phyloP scores from a whole-genome alignment of 2,797 vertebrate genomes.

The Pseudochirops corinnae region DNA sequence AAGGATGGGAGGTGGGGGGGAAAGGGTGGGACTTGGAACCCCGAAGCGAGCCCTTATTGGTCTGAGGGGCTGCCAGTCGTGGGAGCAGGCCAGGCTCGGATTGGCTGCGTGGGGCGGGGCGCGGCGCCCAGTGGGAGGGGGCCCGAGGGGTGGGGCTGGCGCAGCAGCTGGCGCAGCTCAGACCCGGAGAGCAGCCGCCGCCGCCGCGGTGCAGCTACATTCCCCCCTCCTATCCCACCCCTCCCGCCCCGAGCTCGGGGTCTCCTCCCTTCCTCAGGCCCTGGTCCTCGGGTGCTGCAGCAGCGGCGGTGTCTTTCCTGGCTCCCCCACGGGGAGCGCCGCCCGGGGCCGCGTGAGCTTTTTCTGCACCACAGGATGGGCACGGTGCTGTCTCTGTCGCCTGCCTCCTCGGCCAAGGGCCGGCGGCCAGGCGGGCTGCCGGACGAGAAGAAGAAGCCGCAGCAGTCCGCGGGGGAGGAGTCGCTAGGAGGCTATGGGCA shows the following conservation, averaged over 20 bases:
- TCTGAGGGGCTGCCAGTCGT: conserved; percentile 52
- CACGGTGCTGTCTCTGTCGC: conserved; percentile 93
- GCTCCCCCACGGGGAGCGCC: conserved; percentile 74
- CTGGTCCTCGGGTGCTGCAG: conserved; percentile 80
- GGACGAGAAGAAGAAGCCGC: conserved; percentile 81
- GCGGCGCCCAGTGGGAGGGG: conserved; percentile 61
- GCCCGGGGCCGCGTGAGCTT: conserved; percentile 68
- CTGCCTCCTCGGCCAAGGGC: conserved; percentile 87
- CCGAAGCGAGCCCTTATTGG: conserved; percentile 34
- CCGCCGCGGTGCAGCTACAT: conserved; percentile 48
- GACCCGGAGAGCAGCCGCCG: conserved; percentile 53
- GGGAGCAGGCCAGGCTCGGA: conserved; percentile 50
- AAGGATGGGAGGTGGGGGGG: conserved; percentile 13
- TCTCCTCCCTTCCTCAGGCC: conserved; percentile 74
- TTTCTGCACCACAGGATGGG: conserved; percentile 89
- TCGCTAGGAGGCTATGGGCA: conserved; percentile 81
- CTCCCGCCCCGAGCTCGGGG: conserved; percentile 73
- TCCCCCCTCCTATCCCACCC: conserved; percentile 57
- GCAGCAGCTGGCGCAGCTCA: conserved; percentile 81
- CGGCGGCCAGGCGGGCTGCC: conserved; percentile 80
- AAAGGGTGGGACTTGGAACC: conserved; percentile 43
- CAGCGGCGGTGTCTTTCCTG: conserved; percentile 74
- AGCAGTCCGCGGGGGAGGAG: conserved; percentile 78
- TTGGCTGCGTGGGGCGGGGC: conserved; percentile 72
- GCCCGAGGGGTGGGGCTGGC: conserved; percentile 78